Evolutionary conservation across 2,888 invertebrate species (phyloP), one percentile per base, ranked within the genome.

Genomic region (Temnothorax ravouxi): DNA sequence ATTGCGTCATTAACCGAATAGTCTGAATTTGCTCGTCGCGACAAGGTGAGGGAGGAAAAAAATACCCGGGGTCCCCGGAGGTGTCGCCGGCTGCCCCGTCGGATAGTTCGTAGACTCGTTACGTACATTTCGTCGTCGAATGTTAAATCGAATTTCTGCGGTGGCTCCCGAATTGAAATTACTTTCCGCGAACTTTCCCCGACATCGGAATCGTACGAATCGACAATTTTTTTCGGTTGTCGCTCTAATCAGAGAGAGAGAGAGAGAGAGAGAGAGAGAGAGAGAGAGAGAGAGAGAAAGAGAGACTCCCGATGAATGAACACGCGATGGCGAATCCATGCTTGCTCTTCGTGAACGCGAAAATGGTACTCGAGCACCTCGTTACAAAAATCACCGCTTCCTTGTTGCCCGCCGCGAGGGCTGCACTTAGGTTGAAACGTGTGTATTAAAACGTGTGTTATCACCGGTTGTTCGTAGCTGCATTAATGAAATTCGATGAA

Each of bases 141-240:
- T 89, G 88, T 90, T 88, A 89, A 90, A 90, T 91, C 89, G 89
- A 89, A 90, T 90, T 90, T 90, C 91, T 84, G 89, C 85, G 89
- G 90, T 87, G 85, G 84, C 75, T 84, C 71, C 47, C 90, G 87
- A 90, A 90, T 90, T 90, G 85, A 88, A 90, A 90, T 90, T 89
- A 89, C 89, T 89, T 83, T 47, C 82, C 84, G 62, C 74, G 67
- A 89, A 87, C 85, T 90, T 87, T 50, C 41, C 41, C 54, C 29
- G 69, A 54, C 56, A 25, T 54, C 82, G 56, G 64, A 86, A 77
- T 80, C 81, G 66, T 69, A 83, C 86, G 75, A 86, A 84, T 84
- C 87, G 74, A 59, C 76, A 81, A 83, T 90, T 90, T 87, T 67
- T 89, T 90, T 87, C 84, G n/a, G 9, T 18, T 71, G 61, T 50